Conservation (phyloP, 1,140 invertebrate species). For the Diabrotica undecimpunctata region DNA sequence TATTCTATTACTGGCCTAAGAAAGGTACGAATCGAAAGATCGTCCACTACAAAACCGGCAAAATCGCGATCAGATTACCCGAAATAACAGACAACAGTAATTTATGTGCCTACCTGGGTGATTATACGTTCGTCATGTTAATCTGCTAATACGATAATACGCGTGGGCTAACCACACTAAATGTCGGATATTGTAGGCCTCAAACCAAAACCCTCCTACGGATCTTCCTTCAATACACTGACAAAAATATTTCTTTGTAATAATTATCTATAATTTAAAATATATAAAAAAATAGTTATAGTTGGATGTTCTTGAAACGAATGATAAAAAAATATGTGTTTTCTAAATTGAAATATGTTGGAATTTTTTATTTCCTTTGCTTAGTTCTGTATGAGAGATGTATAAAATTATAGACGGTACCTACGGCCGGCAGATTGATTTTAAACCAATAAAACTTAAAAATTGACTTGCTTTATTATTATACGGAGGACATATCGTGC, state of each 20-base stretch:
- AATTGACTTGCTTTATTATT: too few species aligned
- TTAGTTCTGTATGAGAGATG: too few species aligned
- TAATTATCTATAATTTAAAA: too few species aligned
- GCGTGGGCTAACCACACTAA: constrained; percentile 4
- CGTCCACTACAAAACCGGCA: neutral
- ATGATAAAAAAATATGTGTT: too few species aligned
- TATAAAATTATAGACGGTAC: too few species aligned
- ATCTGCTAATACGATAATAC: neutral
- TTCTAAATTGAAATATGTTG: too few species aligned
- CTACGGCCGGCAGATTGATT: too few species aligned
- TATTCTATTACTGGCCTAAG: neutral
- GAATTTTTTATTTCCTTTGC: too few species aligned
- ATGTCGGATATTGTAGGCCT: constrained; percentile 7
- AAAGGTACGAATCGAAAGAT: neutral
- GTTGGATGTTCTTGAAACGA: too few species aligned
- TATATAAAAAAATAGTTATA: too few species aligned
- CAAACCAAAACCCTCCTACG: constrained; percentile 8
- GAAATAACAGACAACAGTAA: neutral
- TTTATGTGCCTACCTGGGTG: constrained; percentile 1
- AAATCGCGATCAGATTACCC: neutral
- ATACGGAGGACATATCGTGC: too few species aligned
- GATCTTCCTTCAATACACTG: neutral
- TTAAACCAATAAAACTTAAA: too few species aligned
- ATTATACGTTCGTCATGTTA: neutral
- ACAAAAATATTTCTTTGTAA: neutral